Conservation (phyloP, 2,797 vertebrate species). For the Pangasius macronema region DNA sequence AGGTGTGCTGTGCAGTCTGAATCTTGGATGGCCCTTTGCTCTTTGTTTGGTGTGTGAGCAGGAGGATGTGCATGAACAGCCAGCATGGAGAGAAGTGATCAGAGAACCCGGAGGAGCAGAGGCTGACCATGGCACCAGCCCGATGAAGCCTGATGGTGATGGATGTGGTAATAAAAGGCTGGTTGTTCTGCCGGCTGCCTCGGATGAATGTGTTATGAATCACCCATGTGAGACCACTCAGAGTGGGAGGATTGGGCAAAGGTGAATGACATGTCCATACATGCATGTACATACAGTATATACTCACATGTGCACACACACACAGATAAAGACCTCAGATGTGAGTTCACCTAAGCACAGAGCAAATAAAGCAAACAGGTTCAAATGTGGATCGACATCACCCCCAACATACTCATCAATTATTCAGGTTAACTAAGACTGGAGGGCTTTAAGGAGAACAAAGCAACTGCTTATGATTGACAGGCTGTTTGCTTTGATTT, state of each 20-base stretch:
- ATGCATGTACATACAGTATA: slow-evolving; percentile 1
- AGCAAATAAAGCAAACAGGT: slow-evolving; percentile 35
- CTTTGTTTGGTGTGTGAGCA: slow-evolving; percentile 62
- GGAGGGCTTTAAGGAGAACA: slow-evolving; percentile 27
- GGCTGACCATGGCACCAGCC: slow-evolving; percentile 71
- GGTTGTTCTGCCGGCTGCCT: slow-evolving; percentile 78
- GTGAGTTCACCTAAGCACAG: slow-evolving; percentile 1
- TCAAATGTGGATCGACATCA: slow-evolving; percentile 33
- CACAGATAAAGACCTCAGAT: background rate
- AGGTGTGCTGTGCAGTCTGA: background rate
- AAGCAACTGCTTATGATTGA: slow-evolving; percentile 35
- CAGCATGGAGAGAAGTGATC: slow-evolving; percentile 70
- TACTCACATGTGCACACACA: background rate
- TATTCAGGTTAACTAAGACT: slow-evolving; percentile 38
- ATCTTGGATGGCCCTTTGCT: slow-evolving; percentile 27
- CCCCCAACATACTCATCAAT: slow-evolving; percentile 37
- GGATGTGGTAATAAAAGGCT: slow-evolving; percentile 81
- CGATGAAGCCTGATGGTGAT: slow-evolving; percentile 79
- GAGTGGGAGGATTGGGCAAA: slow-evolving; percentile 58
- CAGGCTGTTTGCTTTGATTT: slow-evolving; percentile 38
- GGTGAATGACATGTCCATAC: slow-evolving; percentile 29
- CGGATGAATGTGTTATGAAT: slow-evolving; percentile 79
- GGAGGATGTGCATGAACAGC: slow-evolving; percentile 68
- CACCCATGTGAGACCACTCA: slow-evolving; percentile 71
- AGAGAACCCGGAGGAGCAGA: slow-evolving; percentile 52